phyloP scores from a whole-genome alignment of 2,888 invertebrate genomes.

The Xanthia togata region DNA sequence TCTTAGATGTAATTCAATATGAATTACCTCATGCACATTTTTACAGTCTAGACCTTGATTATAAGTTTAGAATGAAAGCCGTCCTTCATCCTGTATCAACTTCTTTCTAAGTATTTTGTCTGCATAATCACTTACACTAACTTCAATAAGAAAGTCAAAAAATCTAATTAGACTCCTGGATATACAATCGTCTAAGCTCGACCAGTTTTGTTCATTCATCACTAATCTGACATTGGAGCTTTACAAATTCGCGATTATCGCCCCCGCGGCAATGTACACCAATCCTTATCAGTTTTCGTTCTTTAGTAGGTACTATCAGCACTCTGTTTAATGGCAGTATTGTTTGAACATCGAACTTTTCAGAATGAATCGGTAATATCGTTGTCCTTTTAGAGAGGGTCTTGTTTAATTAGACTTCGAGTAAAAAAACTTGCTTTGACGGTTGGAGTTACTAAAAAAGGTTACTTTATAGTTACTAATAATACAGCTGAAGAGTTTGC shows the following conservation, averaged over 20 bases:
- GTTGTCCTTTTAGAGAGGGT: conserved; percentile 15
- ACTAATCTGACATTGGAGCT: conserved; percentile 28
- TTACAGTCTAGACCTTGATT: background rate
- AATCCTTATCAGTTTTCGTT: conserved; percentile 39
- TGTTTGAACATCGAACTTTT: conserved; percentile 28
- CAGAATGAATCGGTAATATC: conserved; percentile 25
- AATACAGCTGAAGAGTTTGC: too few relatives aligned
- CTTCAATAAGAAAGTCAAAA: background rate
- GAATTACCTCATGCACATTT: background rate
- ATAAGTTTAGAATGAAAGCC: background rate
- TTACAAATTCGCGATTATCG: conserved; percentile 27
- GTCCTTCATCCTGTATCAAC: background rate
- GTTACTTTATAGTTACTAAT: background rate
- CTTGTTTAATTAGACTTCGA: conserved; percentile 25
- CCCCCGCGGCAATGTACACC: conserved; percentile 37
- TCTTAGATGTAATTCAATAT: background rate
- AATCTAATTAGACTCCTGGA: background rate
- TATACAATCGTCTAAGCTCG: background rate
- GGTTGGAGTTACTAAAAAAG: background rate
- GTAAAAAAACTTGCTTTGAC: background rate
- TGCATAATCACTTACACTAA: background rate
- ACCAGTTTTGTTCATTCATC: conserved; percentile 29
- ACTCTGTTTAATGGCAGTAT: conserved; percentile 39
- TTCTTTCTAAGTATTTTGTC: background rate
- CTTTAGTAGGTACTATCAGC: conserved; percentile 41